Evolutionary conservation across 2,797 vertebrate genomes (phyloP), one percentile per base, ranked within the genome.

Genomic region (Perodicticus potto): DNA sequence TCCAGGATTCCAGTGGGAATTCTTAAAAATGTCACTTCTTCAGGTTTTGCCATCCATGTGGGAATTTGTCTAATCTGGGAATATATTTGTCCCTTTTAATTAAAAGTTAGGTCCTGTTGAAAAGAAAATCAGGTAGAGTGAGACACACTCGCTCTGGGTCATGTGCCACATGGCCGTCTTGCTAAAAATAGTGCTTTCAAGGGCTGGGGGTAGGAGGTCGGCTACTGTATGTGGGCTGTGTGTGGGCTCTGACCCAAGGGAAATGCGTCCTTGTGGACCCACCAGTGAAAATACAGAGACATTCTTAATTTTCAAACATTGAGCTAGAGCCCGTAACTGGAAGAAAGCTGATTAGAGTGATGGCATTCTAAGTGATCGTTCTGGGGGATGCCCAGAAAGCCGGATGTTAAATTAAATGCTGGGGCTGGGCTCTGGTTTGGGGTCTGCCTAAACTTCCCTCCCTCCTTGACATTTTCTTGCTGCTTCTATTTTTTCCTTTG

Each of bases 21-120:
- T 95, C 86, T 89, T 82, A 17, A 63, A 94, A 77, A 45, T 78
- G 93, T 87, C 84, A 49, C 87, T 80, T 73, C 81, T 87, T 70
- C 2, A 1, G n/a, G 34, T 80, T 86, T 83, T 65, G 59, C 9
- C 63, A 57, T 63, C 81, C 17, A 45, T 80, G 37, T 65, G 94
- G 87, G 43, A 43, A 89, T 77, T 82, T 87, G 77, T 88, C 85
- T 84, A 70, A 89, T 80, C 29, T 13, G 23, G 73, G 69, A 55
- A 85, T 95, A 43, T 29, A 19, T 76, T 81, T 16, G 53, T 55
- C 84, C 23, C 67, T 89, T 67, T 87, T 88, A 86, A 95, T 92
- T 85, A 63, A 87, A 93, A 49, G 49, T 53, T 69, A 45, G 29
- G 59, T 83, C 74, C 85, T 55, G 6, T 2, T 85, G 72, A 82